Percentiles rank a stretch among this genome's conserved stretches.
Evolutionary conservation across 2,113 vertebrate species (phyloP).

Genomic region (Carassius carassius): DNA sequence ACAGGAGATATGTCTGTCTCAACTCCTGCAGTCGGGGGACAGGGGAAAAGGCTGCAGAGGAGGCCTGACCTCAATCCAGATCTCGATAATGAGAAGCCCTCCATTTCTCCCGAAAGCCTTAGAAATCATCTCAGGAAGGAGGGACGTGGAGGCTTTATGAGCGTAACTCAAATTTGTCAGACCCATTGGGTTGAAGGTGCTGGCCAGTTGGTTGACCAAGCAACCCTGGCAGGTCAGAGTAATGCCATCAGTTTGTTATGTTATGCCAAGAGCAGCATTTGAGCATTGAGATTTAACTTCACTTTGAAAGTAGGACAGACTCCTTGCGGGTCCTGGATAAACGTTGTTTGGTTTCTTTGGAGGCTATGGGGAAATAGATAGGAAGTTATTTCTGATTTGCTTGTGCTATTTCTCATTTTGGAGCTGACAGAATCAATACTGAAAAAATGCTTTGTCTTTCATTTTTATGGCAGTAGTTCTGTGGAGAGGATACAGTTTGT

Average conservation of each 20-base stretch:
- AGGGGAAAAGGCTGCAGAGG: constrained; percentile 21
- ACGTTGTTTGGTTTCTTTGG: constrained; percentile 22
- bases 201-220: constrained; percentile 25
- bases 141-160: constrained; percentile 1
- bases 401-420: constrained; percentile 47
- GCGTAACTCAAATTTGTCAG: background rate
- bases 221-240: background rate
- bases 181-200: background rate
- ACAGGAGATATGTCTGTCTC: constrained; percentile 29
- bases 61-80: constrained; percentile 74
- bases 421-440: constrained; percentile 54
- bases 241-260: background rate
- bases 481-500: constrained; percentile 32
- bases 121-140: constrained; percentile 9
- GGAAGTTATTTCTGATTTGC: constrained; percentile 49
- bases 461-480: constrained; percentile 31
- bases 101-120: constrained; percentile 3
- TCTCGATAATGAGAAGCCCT: constrained; percentile 70
- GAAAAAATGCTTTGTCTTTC: constrained; percentile 31
- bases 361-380: constrained; percentile 42
- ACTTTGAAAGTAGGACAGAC: constrained; percentile 48
- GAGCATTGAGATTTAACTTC: background rate
- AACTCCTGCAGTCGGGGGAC: background rate
- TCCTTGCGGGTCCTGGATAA: constrained; percentile 35
- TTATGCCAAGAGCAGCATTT: constrained; percentile 10